These are phyloP conservation scores for Propithecus perrieri DNA, from an alignment of 2,797 vertebrate species.

Conservation along the genomic window DNA sequence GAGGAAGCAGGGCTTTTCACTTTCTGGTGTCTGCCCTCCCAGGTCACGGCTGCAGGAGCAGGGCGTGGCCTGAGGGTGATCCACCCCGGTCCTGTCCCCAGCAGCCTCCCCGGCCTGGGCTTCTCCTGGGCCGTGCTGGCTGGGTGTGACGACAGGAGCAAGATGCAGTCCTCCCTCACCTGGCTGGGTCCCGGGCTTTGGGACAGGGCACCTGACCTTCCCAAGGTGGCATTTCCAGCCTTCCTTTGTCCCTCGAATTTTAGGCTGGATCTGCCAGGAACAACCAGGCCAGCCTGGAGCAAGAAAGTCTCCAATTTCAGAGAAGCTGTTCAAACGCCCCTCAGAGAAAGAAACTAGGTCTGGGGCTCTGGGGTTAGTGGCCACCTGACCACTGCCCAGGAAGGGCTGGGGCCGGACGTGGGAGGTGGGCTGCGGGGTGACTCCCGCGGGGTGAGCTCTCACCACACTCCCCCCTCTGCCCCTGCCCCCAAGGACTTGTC, in stretches of 20 bases:
- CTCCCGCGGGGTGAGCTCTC: no score
- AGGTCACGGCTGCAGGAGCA: no score
- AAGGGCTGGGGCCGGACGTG: background rate
- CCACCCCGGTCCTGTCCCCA: accelerated
- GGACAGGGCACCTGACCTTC: background rate
- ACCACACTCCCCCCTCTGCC: accelerated
- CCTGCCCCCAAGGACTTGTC: accelerated
- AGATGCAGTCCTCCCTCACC: no score
- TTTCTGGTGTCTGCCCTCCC: background rate
- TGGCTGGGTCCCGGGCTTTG: background rate
- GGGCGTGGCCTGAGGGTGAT: background rate
- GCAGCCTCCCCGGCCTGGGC: background rate
- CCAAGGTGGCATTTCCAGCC: background rate
- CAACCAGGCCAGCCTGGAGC: background rate
- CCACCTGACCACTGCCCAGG: no score
- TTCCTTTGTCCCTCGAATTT: background rate
- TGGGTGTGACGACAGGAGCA: background rate
- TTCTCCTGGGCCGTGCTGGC: background rate
- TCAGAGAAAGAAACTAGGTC: background rate
- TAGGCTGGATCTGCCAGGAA: background rate
- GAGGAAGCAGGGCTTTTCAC: background rate
- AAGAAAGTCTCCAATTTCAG: background rate
- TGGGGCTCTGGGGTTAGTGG: background rate
- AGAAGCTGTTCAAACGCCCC: background rate
- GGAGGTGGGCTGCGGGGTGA: background rate